Base-by-base conservation (phyloP, 2,888 invertebrate genomes). In the Oscheius onirici region DNA sequence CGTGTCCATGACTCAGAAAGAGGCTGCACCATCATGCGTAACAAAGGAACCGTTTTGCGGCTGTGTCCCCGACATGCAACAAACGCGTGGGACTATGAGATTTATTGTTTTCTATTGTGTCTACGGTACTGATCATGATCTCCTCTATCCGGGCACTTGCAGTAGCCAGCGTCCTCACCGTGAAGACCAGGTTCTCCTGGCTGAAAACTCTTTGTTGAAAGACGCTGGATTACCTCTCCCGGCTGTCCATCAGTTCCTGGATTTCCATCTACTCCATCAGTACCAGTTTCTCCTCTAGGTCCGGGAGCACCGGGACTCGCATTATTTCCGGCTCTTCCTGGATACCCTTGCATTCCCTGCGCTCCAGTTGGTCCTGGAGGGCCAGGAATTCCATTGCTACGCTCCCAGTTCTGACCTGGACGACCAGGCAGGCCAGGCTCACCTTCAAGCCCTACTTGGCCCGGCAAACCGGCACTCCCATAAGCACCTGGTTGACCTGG, bases 101-200 rank as follows among this genome's bases (percentile, higher is more conserved):
- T 46, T 46, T 46, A 17, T 17, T 17, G n/a, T 46, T 46, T 46
- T 13, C 13, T 46, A 17, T 3, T 13, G n/a, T 46, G n/a, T 20
- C 15, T 15, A 46, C 20, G 46, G 13, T 46, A 46, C 46, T 46
- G 46, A 13, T 46, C 46, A 15, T 17, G n/a, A 46, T 46, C 15
- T 10, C 46, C 46, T 20, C 78, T 52, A 11, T 68, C 28, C 24
- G 78, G 78, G 46, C 78, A 78, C 20, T 78, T 75, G 58, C 78
- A 78, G 73, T 78, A 78, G 24, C 75, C 75, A 1, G 75, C 74
- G 28, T 78, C 78, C 51, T 72, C 69, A 66, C 78, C 78, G 0
- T 74, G 75, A 13, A 24, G 22, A 22, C 77, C 76, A 72, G 72
- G 67, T 13, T 46, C 34, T 34, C 34, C 34, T 3, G 34, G 34